These are phyloP conservation scores for Mellilla xanthometata DNA, from an alignment of 2,888 invertebrate species.

Conservation along the genomic window DNA sequence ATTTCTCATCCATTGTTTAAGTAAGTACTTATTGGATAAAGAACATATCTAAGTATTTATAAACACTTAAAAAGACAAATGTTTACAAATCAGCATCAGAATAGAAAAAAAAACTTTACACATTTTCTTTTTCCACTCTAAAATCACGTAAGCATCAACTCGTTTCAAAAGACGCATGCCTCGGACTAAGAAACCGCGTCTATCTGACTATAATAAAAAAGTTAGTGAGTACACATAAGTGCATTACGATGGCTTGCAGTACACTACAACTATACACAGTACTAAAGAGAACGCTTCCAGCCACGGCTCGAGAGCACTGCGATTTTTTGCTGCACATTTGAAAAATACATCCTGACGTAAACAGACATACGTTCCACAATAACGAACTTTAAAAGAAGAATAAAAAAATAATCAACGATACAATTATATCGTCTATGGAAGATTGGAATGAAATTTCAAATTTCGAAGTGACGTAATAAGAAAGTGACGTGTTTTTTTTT, in stretches of 20 bases:
- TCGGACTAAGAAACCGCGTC: slow-evolving; percentile 74
- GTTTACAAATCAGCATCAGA: no score
- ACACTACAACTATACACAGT: slow-evolving; percentile 59
- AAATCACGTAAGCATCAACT: slow-evolving; percentile 63
- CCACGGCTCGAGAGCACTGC: slow-evolving; percentile 61
- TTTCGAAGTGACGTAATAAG: slow-evolving; percentile 20
- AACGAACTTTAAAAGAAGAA: slow-evolving; percentile 25
- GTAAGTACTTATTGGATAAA: no score
- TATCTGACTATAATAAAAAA: slow-evolving; percentile 80
- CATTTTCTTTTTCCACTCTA: no score
- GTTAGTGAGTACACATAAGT: slow-evolving; percentile 79
- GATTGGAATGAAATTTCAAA: slow-evolving; percentile 12
- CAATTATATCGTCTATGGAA: background rate
- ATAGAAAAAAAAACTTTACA: no score
- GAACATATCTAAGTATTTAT: no score
- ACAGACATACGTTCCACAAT: slow-evolving; percentile 67
- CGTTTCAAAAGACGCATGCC: slow-evolving; percentile 44
- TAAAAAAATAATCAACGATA: background rate
- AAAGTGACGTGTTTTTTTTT: slow-evolving; percentile 17
- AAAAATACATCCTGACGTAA: slow-evolving; percentile 81
- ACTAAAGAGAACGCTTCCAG: slow-evolving; percentile 58
- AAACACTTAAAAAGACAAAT: no score
- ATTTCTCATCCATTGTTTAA: no score
- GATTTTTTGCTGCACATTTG: slow-evolving; percentile 79
- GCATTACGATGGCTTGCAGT: slow-evolving; percentile 70